These are phyloP conservation scores for Eristalis arbustorum DNA, from an alignment of 2,888 invertebrate species.

Conservation along the genomic window DNA sequence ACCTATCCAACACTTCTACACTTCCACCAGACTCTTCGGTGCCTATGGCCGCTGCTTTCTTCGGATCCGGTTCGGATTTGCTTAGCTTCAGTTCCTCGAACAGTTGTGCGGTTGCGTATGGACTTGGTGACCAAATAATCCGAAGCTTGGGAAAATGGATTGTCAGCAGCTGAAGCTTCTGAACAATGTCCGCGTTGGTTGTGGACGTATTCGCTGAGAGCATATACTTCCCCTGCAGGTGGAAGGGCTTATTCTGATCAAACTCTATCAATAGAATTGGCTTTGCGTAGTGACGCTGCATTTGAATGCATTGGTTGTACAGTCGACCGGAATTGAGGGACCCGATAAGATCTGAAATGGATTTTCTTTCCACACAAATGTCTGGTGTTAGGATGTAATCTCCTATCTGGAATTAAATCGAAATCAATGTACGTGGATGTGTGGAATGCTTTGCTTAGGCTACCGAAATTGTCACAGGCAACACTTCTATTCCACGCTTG, in stretches of 20 bases:
- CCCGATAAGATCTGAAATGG: slow-evolving; percentile 96
- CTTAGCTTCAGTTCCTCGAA: slow-evolving; percentile 97
- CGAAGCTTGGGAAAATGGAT: slow-evolving; percentile 96
- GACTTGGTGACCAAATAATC: slow-evolving; percentile 97
- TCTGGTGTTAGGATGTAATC: slow-evolving; percentile 98
- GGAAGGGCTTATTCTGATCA: slow-evolving; percentile 95
- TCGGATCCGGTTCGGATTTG: slow-evolving; percentile 89
- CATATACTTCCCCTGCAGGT: slow-evolving; percentile 91
- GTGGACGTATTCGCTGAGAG: slow-evolving; percentile 87
- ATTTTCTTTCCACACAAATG: slow-evolving; percentile 98
- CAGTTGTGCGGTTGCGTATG: slow-evolving; percentile 96
- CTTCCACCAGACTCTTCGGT: slow-evolving; percentile 82
- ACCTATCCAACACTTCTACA: slow-evolving; percentile 84
- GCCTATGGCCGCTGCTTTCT: slow-evolving; percentile 87
- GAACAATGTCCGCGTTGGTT: slow-evolving; percentile 87
- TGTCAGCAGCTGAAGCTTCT: slow-evolving; percentile 94
- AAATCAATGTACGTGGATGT: slow-evolving; percentile 24
- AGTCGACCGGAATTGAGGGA: slow-evolving; percentile 96
- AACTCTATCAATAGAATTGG: slow-evolving; percentile 97
- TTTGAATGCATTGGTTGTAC: slow-evolving; percentile 96
- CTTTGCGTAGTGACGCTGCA: slow-evolving; percentile 93
- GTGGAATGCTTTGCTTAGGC: background rate
- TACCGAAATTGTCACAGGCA: slow-evolving; percentile 91
- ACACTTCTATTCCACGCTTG: slow-evolving; percentile 94
- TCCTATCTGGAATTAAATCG: slow-evolving; percentile 85